Evolutionary conservation across 2,797 vertebrate species (phyloP).

Genomic region (Chromobotia macracanthus): DNA sequence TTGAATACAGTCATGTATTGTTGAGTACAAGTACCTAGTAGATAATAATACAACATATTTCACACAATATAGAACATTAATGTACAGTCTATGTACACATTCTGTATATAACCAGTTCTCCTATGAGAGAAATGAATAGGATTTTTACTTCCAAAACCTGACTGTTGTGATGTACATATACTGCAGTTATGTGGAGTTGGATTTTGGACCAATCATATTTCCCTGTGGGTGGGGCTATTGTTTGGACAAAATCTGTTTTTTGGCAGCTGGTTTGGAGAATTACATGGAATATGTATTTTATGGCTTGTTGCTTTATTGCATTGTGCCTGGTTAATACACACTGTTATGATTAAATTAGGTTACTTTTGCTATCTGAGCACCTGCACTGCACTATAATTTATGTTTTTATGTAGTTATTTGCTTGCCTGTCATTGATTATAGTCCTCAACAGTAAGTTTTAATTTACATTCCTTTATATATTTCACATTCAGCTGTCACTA

Average conservation of each 20-base stretch:
- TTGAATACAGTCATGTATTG: not conserved
- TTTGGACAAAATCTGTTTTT: not conserved
- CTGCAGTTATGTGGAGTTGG: too few relatives aligned
- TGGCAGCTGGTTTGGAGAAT: not conserved
- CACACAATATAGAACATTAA: not conserved
- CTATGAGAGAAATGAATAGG: too few relatives aligned
- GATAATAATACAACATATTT: not conserved
- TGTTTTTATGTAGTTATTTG: slow-evolving; percentile 19
- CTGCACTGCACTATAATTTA: slow-evolving; percentile 31
- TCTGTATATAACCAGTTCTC: too few relatives aligned
- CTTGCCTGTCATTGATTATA: slow-evolving; percentile 34
- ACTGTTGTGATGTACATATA: too few relatives aligned
- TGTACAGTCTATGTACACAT: too few relatives aligned
- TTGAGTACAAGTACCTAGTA: not conserved
- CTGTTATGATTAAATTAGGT: slow-evolving; percentile 7
- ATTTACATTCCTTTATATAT: slow-evolving; percentile 11
- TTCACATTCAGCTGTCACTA: slow-evolving; percentile 2
- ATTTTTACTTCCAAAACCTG: too few relatives aligned
- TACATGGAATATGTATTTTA: not conserved
- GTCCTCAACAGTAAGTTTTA: slow-evolving; percentile 8
- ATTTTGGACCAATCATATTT: not conserved
- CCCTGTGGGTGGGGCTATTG: not conserved
- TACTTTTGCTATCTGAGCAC: not conserved
- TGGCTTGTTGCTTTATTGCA: not conserved
- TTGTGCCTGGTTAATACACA: not conserved